phyloP scores from a whole-genome alignment of 1,140 invertebrate species.

The Ridgeia piscesae region DNA sequence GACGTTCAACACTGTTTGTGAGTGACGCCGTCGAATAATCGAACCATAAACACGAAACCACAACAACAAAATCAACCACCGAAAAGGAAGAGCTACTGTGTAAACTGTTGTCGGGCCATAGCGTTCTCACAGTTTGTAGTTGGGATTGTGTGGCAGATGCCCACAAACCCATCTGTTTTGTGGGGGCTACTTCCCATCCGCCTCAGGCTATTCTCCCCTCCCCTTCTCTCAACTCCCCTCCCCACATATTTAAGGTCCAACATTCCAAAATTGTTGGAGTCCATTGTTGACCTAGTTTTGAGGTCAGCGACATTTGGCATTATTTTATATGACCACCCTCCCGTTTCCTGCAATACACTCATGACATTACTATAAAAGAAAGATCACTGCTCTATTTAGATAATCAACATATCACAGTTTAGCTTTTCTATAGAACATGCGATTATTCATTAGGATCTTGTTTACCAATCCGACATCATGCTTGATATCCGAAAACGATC shows the following conservation, averaged over 20 bases:
- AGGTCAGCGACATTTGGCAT: too few relatives aligned
- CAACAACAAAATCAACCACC: background rate
- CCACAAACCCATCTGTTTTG: too few relatives aligned
- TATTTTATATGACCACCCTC: too few relatives aligned
- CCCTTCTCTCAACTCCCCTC: too few relatives aligned
- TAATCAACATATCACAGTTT: background rate
- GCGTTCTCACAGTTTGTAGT: background rate
- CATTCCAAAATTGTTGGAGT: too few relatives aligned
- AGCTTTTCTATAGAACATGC: background rate
- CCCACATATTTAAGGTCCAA: too few relatives aligned
- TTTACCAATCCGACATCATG: background rate
- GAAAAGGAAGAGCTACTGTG: background rate
- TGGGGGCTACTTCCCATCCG: too few relatives aligned
- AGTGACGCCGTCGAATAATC: background rate
- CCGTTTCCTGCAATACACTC: too few relatives aligned
- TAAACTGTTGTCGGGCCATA: background rate
- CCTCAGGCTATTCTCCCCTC: too few relatives aligned
- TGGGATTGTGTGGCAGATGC: too few relatives aligned
- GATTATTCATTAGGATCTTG: background rate
- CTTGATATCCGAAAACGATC: background rate
- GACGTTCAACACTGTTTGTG: background rate
- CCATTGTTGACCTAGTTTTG: too few relatives aligned
- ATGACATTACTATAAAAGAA: background rate
- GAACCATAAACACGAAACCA: background rate
- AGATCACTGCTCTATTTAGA: background rate